These are phyloP conservation scores for Manis pentadactyla DNA, from an alignment of 2,797 vertebrate genomes.

Conservation along the genomic window DNA sequence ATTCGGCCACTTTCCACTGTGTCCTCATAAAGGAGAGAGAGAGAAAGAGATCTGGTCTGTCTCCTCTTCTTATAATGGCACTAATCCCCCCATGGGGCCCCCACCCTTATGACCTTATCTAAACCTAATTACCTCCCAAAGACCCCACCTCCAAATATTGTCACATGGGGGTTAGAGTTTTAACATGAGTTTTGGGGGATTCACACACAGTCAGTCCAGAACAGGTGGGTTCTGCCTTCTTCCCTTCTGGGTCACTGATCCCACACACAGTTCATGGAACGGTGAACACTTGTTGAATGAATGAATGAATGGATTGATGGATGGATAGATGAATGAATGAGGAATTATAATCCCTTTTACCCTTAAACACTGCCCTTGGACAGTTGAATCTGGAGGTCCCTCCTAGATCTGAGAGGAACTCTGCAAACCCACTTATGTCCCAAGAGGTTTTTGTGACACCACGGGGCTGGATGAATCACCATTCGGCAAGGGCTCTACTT, in stretches of 20 bases:
- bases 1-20: rapidly evolving
- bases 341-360: neutral
- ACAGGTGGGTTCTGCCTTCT: rapidly evolving
- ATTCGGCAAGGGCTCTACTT: neutral
- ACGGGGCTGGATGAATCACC: neutral
- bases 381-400: neutral
- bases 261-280: neutral
- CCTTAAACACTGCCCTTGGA: neutral
- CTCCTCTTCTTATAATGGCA: neutral
- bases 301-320: neutral
- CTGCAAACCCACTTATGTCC: neutral
- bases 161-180: rapidly evolving
- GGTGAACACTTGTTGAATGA: neutral
- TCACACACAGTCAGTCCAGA: neutral
- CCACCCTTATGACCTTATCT: too few relatives aligned
- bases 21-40: neutral
- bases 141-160: neutral
- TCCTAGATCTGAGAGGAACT: neutral
- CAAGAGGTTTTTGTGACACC: neutral
- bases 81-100: neutral
- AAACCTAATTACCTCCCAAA: neutral
- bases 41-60: neutral
- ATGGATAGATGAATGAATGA: neutral
- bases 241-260: neutral
- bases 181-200: neutral